Conservation (phyloP, 2,113 vertebrate species). For the Meriones unguiculatus region DNA sequence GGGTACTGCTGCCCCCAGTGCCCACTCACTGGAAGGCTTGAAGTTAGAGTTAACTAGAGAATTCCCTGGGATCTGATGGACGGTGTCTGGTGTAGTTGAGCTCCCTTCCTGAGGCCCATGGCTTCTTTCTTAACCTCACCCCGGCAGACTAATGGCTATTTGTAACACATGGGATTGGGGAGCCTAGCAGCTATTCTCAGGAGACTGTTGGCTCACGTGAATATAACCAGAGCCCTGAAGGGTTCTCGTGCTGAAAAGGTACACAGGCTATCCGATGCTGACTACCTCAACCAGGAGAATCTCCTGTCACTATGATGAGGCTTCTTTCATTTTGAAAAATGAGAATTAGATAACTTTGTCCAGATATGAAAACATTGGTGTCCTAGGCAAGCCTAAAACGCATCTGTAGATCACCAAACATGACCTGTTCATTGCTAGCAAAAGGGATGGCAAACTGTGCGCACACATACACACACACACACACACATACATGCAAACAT, state of each 20-base stretch:
- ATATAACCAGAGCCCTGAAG: background rate
- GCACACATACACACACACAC: background rate
- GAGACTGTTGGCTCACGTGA: background rate
- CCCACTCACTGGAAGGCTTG: background rate
- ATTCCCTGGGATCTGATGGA: background rate
- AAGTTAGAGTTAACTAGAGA: background rate
- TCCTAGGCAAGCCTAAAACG: background rate
- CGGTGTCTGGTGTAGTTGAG: background rate
- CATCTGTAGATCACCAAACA: too few species aligned
- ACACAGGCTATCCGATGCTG: too few species aligned
- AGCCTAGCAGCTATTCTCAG: background rate
- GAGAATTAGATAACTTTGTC: background rate
- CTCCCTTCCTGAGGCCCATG: background rate
- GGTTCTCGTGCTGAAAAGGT: background rate
- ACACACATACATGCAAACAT: background rate
- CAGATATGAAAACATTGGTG: background rate
- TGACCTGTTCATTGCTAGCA: background rate
- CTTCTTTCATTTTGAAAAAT: background rate
- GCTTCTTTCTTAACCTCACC: background rate
- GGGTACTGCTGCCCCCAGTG: rapidly evolving
- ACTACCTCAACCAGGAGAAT: background rate
- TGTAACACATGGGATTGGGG: background rate
- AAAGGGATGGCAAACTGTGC: background rate
- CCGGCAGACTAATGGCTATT: background rate
- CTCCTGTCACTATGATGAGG: rapidly evolving